These are phyloP conservation scores for Picathartes gymnocephalus DNA, from an alignment of 2,113 vertebrate genomes.

Conservation along the genomic window DNA sequence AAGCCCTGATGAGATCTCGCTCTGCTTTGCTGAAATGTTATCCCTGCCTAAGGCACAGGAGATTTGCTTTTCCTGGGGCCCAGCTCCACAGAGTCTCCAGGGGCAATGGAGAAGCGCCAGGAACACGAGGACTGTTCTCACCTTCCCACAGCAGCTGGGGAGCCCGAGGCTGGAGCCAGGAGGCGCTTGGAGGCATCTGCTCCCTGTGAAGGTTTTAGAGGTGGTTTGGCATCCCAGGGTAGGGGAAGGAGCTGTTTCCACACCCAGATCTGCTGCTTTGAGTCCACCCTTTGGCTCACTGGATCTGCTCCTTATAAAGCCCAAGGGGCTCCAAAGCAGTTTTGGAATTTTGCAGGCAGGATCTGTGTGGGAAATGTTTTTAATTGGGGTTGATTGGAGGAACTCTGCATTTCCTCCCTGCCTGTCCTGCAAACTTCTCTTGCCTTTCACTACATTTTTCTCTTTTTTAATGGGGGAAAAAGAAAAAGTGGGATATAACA, in stretches of 20 bases:
- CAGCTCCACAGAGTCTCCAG: neutral
- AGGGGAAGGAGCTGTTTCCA: neutral
- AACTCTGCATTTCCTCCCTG: neutral
- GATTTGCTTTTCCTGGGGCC: neutral
- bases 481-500: neutral
- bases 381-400: neutral
- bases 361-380: neutral
- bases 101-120: neutral
- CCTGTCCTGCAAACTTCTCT: neutral
- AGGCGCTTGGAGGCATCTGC: neutral
- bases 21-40: neutral
- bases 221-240: accelerated
- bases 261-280: neutral
- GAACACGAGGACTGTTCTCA: neutral
- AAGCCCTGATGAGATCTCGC: neutral
- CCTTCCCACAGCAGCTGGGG: neutral
- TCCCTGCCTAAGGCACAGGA: neutral
- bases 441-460: neutral
- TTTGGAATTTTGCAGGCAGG: neutral
- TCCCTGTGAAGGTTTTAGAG: accelerated
- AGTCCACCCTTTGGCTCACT: neutral
- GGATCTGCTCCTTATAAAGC: neutral
- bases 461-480: accelerated
- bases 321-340: neutral
- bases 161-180: neutral